Evolutionary conservation across 2,113 vertebrate species (phyloP), one percentile per base, ranked within the genome.

Genomic region (Propithecus coquereli): DNA sequence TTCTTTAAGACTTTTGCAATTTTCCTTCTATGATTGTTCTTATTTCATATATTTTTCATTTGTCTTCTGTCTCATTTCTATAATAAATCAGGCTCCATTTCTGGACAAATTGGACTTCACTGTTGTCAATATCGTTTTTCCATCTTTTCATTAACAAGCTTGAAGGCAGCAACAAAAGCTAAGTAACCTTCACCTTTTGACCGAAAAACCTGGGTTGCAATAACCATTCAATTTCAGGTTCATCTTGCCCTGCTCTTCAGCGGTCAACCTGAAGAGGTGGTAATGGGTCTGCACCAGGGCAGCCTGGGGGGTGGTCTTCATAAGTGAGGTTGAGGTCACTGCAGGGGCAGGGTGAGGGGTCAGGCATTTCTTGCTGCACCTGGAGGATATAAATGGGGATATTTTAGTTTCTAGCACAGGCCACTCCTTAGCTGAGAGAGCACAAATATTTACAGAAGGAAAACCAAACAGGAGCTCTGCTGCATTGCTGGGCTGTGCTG

Each of bases 361-460:
- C 96, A 91, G 17, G 50, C 25, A 73, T 91, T 92, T 96, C 87
- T 80, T 94, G 87, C 73, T 68, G 45, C 92, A 98, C 57, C 96
- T 95, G 96, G 79, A 94, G 86, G 63, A 68, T 30, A 96, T 96
- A 81, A 93, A 96, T 97, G 82, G 90, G 82, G 54, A 87, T 95
- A 70, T 90, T 98, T 97, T 94, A 94, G 50, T 89, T 74, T 95
- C 73, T 82, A 27, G 82, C 89, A 83, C 96, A 96, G 92, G 96
- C 97, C 97, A 94, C 97, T 98, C 97, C 97, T 97, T 96, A 96
- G 95, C 95, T 96, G 94, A 85, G 91, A 94, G 86, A 98, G 92
- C 91, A 97, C 22, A 87, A 92, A 88, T 91, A 97, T 88, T 97
- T 97, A 98, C 95, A 96, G 85, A 97, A 95, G 34, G 81, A 93